Evolutionary conservation across 1,140 invertebrate species (phyloP), one percentile per base, ranked within the genome.

Genomic region (Brachionus calyciflorus): DNA sequence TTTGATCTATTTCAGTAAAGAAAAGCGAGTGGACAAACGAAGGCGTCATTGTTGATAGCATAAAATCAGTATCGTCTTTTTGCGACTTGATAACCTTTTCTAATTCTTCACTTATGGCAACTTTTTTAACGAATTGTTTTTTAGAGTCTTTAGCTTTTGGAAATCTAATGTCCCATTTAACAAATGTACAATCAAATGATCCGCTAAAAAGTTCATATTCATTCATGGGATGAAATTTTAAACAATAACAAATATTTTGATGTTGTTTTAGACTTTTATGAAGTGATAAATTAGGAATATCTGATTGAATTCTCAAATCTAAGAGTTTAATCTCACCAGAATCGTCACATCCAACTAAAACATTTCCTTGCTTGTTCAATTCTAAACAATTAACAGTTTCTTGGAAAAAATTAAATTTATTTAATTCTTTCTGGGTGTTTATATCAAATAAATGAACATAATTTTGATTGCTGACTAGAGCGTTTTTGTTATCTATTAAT

Each of bases 391-490:
- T 60, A 5, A 65, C 30, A 5, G 60, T 46, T 21, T 65, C 60
- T 24, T 65, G 41, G 2, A 28, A 41, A 41, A 65, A 65, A 24
- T 65, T 65, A n/a, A 65, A 65, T 65, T 65, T 65, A 41, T 65
- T 44, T 65, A 65, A 24, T 44, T 44, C 37, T 26, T 65, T 46
- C 5, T 37, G 24, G 4, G 12, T 0, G 9, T 65, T 21, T 28
- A 65, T 5, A 65, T 65, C 60, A 26, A 65, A 65, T 44, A 65
- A n/a, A 24, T 65, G 33, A 41, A 65, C 24, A 12, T 6, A 40
- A 44, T 65, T 65, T 46, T 44, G 17, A 65, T 65, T 65, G n/a
- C n/a, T 44, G 60, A 41, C 12, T 24, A 14, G 14, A 65, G 44
- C 30, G 30, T 19, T 44, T n/a, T 65, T 65, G 26, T 44, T 41